Percentiles rank a stretch among this genome's conserved stretches.
phyloP scores from a whole-genome alignment of 2,888 invertebrate species.

The Clivina fossor region DNA sequence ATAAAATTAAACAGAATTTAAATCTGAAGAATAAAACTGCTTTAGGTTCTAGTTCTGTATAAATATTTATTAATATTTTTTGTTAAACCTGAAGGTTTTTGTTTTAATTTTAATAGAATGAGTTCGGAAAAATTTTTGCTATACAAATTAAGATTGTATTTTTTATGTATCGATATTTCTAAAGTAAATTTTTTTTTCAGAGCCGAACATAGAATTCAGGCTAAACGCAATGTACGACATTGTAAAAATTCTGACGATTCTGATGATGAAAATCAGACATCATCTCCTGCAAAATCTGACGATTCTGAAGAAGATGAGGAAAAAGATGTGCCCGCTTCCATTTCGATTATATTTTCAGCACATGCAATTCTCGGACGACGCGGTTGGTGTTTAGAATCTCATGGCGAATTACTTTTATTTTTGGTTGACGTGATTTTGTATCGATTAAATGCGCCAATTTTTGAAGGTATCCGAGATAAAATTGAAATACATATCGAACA shows the following conservation, averaged over 20 bases:
- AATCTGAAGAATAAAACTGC: too few species aligned
- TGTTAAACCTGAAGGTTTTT: too few species aligned
- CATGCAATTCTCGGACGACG: constrained; percentile 81
- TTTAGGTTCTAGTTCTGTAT: too few species aligned
- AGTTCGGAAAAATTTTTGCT: background rate
- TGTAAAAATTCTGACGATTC: constrained; percentile 45
- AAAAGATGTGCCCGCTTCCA: constrained; percentile 69
- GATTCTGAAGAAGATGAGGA: constrained; percentile 55
- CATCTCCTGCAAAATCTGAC: constrained; percentile 42
- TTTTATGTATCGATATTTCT: background rate
- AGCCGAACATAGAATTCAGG: constrained; percentile 69
- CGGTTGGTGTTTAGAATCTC: constrained; percentile 76
- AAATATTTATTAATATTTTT: too few species aligned
- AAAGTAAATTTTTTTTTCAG: constrained; percentile 48
- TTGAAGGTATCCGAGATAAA: constrained; percentile 65
- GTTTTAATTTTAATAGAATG: background rate
- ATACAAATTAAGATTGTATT: constrained; percentile 6
- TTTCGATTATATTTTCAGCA: constrained; percentile 76
- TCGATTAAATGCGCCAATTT: constrained; percentile 65
- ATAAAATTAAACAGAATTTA: too few species aligned
- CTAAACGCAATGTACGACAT: constrained; percentile 50
- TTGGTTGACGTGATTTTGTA: constrained; percentile 75
- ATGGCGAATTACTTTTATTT: constrained; percentile 77
- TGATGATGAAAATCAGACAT: constrained; percentile 41
- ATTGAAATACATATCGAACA: constrained; percentile 83